These are phyloP conservation scores for Stegostoma tigrinum DNA, from an alignment of 2,113 vertebrate genomes.

Conservation along the genomic window DNA sequence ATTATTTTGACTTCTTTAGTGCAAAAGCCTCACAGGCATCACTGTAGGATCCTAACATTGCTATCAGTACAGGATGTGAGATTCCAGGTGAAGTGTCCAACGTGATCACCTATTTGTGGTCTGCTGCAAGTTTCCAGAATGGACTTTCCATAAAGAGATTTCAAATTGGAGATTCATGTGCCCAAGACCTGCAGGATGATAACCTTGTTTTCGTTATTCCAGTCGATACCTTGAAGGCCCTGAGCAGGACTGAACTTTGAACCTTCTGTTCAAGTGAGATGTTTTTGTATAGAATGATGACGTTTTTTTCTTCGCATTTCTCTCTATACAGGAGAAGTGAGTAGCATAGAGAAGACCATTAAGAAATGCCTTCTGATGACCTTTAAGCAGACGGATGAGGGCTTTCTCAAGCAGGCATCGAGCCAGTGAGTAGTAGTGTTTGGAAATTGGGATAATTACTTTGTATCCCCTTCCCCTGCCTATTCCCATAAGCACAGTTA, in stretches of 20 bases:
- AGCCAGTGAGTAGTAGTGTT: conserved; percentile 77
- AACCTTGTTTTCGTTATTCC: not conserved
- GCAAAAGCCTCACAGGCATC: not conserved
- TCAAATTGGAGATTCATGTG: not conserved
- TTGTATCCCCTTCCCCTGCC: not conserved
- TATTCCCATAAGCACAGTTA: not conserved
- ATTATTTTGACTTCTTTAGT: not conserved
- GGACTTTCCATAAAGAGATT: not conserved
- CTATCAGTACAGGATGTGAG: not conserved
- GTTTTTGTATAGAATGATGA: not conserved
- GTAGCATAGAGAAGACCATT: conserved; percentile 78
- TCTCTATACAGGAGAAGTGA: conserved; percentile 63
- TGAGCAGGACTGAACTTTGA: not conserved
- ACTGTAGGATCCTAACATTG: not conserved
- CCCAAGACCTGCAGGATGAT: not conserved
- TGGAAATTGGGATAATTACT: not conserved
- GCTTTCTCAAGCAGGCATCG: conserved; percentile 89
- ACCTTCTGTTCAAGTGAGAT: not conserved
- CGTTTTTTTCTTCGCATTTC: not conserved
- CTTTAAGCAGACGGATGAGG: conserved; percentile 88
- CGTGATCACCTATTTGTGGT: not conserved
- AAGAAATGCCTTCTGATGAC: conserved; percentile 84
- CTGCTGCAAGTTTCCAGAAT: not conserved
- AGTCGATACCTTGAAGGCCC: not conserved
- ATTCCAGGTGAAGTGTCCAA: not conserved